Evolutionary conservation across 2,797 vertebrate genomes (phyloP).

Genomic region (Anguilla obscura): DNA sequence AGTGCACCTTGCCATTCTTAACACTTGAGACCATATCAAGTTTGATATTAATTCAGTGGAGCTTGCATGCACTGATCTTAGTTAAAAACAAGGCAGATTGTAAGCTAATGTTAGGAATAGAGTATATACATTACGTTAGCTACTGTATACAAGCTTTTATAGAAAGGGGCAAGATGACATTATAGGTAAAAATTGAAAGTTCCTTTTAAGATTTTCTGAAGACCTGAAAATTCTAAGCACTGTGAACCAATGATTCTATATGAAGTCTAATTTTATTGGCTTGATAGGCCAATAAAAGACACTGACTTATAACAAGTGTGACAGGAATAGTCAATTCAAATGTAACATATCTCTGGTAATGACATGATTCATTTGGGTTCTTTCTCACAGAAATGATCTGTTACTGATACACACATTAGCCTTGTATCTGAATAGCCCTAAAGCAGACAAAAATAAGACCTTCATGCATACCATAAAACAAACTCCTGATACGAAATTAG

Average conservation of each 20-base stretch:
- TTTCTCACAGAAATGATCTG: neutral
- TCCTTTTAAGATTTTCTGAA: neutral
- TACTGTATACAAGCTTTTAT: too few species aligned
- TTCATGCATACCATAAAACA: neutral
- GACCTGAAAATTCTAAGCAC: neutral
- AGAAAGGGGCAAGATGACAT: too few species aligned
- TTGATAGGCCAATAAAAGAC: neutral
- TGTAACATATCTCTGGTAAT: neutral
- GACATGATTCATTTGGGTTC: neutral
- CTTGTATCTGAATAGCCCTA: neutral
- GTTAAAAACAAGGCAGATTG: too few species aligned
- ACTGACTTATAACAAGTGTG: neutral
- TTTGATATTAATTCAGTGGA: too few species aligned
- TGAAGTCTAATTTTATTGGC: neutral
- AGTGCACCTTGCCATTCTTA: too few species aligned
- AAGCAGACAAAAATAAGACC: neutral
- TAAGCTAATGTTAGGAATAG: too few species aligned
- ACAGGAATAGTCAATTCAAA: neutral
- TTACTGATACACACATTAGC: neutral
- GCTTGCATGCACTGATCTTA: too few species aligned
- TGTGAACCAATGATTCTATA: neutral
- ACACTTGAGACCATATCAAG: too few species aligned
- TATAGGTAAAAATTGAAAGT: too few species aligned
- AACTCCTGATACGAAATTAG: neutral
- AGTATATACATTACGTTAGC: too few species aligned